phyloP scores from a whole-genome alignment of 2,797 vertebrate genomes.

The Atherinosoma microstoma region DNA sequence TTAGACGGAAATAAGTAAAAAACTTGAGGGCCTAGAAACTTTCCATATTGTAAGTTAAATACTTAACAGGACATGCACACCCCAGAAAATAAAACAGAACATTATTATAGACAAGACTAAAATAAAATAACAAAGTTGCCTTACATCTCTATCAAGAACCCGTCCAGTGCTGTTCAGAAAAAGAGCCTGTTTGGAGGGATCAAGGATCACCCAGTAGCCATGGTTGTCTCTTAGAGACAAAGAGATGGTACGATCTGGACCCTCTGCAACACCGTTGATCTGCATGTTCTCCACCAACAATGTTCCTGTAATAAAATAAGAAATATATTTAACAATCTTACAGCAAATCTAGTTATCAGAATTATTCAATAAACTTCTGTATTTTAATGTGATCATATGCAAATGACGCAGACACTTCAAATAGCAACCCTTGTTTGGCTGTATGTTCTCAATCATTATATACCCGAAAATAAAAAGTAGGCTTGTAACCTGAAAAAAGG shows the following conservation, averaged over 20 bases:
- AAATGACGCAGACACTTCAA: constrained; percentile 8
- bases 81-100: neutral
- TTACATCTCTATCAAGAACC: constrained; percentile 92
- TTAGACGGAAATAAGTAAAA: too few relatives aligned
- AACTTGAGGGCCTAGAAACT: neutral
- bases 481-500: constrained; percentile 19
- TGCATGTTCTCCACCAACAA: constrained; percentile 93
- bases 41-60: neutral
- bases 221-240: constrained; percentile 90
- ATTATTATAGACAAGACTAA: neutral
- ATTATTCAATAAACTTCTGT: neutral
- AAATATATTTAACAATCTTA: neutral
- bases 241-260: constrained; percentile 89
- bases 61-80: neutral
- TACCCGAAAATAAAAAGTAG: constrained; percentile 16
- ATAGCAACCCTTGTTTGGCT: neutral
- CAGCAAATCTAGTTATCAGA: neutral
- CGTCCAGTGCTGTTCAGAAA: constrained; percentile 93
- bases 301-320: constrained; percentile 81
- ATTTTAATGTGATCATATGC: neutral
- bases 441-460: constrained; percentile 16
- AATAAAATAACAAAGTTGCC: neutral
- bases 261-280: constrained; percentile 90
- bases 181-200: constrained; percentile 88
- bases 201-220: constrained; percentile 91